Evolutionary conservation across 2,113 vertebrate species (phyloP), one percentile per base, ranked within the genome.

Genomic region (Chamaea fasciata): DNA sequence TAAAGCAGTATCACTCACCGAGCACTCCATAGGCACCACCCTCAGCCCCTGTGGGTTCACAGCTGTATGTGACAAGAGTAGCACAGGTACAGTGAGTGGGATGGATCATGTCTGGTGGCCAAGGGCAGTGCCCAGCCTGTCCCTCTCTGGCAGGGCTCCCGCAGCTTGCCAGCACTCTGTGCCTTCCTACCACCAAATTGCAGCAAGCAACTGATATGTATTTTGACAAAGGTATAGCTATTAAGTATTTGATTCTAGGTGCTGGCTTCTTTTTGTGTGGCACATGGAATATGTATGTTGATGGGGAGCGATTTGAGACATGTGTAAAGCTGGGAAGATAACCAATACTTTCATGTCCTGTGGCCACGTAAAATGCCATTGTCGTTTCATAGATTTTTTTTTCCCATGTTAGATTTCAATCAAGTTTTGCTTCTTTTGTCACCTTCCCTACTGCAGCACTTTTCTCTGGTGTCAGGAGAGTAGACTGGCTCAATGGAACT

Each of bases 81-180:
- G n/a, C 6, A 3, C 71, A 44, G 68, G 18, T 50, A 7, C 7
- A 27, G 1, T 35, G 60, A 6, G 55, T 50, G 41, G 79, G 41
- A 7, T 49, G 63, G 71, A 24, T 80, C 17, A 19, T 0, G 0
- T 47, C 74, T 24, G 26, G 46, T 3, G 9, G 52, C 24, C 2
- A 4, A 30, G 50, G 11, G 7, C 46, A 78, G 39, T 70, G 65
- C 39, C 30, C 21, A 23, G 24, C 62, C 20, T 84, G 5, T 18
- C 24, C 41, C n/a, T 23, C 47, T 71, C 26, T 4, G 8, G 11
- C 73, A 73, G 78, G 50, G 33, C 46, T 53, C 22, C 23, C 20
- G 2, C 39, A 57, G 11, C 28, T 49, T 67, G 42, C 65, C 59
- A 70, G 37, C 9, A 6, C 42, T 74, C 33, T 4, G 0, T 49